Conservation (phyloP, 2,888 invertebrate genomes). For the Chymomyza caudatula region DNA sequence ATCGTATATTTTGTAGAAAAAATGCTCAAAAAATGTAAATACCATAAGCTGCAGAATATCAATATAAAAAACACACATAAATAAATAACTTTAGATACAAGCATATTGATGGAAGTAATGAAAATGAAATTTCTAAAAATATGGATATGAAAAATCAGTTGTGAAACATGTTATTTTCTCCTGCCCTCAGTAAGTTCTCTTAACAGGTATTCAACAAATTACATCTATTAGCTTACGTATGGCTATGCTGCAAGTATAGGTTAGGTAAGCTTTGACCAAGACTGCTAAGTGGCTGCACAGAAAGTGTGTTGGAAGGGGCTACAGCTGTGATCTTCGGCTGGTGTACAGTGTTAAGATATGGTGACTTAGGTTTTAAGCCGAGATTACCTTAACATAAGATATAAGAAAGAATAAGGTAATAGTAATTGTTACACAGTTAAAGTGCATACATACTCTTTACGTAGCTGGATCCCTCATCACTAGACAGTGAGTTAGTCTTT, state of each 20-base stretch:
- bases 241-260: slow-evolving; percentile 79
- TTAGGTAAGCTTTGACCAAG: slow-evolving; percentile 91
- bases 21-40: neutral
- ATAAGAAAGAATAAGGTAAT: neutral
- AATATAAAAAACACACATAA: neutral
- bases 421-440: neutral
- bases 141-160: too few species aligned
- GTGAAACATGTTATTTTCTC: too few species aligned
- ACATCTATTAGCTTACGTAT: slow-evolving; percentile 69
- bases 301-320: slow-evolving; percentile 84
- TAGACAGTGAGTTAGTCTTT: slow-evolving; percentile 83
- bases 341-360: slow-evolving; percentile 77
- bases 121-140: too few species aligned
- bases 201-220: too few species aligned
- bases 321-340: slow-evolving; percentile 66
- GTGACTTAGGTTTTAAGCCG: slow-evolving; percentile 63
- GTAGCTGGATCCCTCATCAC: slow-evolving; percentile 80
- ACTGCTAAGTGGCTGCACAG: slow-evolving; percentile 84
- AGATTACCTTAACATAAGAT: slow-evolving; percentile 39
- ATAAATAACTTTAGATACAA: too few species aligned
- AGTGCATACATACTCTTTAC: slow-evolving; percentile 53
- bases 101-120: too few species aligned
- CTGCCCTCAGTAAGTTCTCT: too few species aligned
- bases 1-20: too few species aligned
- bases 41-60: neutral